phyloP scores from a whole-genome alignment of 2,797 vertebrate genomes.

The Arctocebus calabarensis region DNA sequence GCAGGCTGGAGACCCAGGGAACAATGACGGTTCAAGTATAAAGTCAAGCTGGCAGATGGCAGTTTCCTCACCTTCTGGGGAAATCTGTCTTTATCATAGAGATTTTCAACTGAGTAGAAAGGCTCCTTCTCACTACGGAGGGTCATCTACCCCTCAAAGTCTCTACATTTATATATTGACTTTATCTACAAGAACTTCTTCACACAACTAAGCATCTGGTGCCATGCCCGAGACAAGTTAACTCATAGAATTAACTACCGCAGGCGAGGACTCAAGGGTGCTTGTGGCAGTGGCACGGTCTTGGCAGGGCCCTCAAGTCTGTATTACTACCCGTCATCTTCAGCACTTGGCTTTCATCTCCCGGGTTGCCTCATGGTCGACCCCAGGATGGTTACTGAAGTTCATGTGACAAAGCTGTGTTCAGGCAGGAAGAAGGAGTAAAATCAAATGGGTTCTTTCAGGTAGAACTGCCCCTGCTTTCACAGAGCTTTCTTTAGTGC shows the following conservation, averaged over 20 bases:
- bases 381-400: not conserved
- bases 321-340: not conserved
- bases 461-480: not conserved
- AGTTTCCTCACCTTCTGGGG: not conserved
- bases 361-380: not conserved
- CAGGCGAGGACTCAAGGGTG: rapidly evolving
- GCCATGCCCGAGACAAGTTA: no score
- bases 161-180: not conserved
- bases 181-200: not conserved
- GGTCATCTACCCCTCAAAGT: not conserved
- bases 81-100: not conserved
- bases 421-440: not conserved
- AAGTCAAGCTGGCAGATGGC: not conserved
- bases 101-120: not conserved
- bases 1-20: not conserved
- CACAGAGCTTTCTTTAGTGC: not conserved
- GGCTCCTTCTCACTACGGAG: not conserved
- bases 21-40: not conserved
- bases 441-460: not conserved
- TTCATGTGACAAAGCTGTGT: not conserved
- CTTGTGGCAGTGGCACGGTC: not conserved
- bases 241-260: not conserved
- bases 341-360: not conserved
- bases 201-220: not conserved
- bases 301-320: not conserved